phyloP scores from a whole-genome alignment of 2,113 vertebrate genomes.

The Budorcas taxicolor region DNA sequence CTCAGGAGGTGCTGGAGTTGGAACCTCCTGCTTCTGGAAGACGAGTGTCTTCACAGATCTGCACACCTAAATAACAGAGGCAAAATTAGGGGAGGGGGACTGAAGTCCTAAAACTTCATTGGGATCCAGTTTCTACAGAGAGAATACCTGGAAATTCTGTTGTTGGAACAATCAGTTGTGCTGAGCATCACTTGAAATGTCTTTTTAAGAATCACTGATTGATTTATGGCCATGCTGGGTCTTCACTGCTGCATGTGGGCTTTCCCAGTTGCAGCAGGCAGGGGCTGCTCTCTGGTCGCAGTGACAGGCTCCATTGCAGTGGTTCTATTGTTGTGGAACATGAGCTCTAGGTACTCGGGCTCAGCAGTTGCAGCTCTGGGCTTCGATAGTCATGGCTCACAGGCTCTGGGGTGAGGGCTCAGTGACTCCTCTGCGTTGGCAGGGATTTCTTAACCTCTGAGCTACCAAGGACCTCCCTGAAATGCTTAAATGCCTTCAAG shows the following conservation, averaged over 20 bases:
- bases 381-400: accelerated
- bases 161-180: background rate
- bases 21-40: background rate
- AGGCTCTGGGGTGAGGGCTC: background rate
- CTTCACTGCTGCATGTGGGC: accelerated
- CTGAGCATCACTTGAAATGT: background rate
- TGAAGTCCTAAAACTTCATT: background rate
- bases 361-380: background rate
- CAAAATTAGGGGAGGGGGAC: accelerated
- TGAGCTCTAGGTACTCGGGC: background rate
- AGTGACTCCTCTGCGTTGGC: background rate
- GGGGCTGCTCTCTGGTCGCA: accelerated
- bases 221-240: background rate
- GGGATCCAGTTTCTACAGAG: background rate
- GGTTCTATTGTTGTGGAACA: background rate
- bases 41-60: background rate
- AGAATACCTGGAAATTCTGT: background rate
- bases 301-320: accelerated
- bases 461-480: background rate
- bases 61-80: background rate
- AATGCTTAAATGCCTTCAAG: background rate
- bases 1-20: background rate
- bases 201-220: background rate
- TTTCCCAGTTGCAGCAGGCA: background rate
- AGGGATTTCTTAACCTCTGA: background rate